A percentile compares a stretch with the other conserved stretches of the same genome.
Conservation (phyloP, 2,888 invertebrate genomes). For the Philopedon plagiatum region DNA sequence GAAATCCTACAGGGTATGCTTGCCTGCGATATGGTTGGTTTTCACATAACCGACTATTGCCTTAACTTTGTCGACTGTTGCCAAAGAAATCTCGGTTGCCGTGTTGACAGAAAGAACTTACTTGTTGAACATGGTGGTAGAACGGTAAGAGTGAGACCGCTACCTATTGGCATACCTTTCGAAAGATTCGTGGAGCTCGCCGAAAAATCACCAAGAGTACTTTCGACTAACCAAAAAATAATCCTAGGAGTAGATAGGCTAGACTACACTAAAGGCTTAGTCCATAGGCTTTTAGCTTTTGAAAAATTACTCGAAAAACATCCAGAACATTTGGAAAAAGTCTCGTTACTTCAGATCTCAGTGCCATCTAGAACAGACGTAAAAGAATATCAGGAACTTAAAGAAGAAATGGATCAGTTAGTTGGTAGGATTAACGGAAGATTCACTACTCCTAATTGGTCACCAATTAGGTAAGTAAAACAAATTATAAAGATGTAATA, state of each 20-base stretch:
- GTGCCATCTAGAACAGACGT: slow-evolving; percentile 93
- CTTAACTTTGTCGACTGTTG: slow-evolving; percentile 93
- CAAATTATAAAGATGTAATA: neutral
- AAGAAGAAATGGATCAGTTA: slow-evolving; percentile 91
- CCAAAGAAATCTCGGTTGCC: slow-evolving; percentile 87
- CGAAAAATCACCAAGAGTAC: slow-evolving; percentile 75
- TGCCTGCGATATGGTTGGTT: slow-evolving; percentile 93
- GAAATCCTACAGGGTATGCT: slow-evolving; percentile 94
- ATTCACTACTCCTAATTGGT: slow-evolving; percentile 93
- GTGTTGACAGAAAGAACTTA: slow-evolving; percentile 89
- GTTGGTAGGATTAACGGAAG: slow-evolving; percentile 91
- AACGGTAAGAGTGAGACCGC: slow-evolving; percentile 85
- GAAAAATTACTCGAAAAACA: slow-evolving; percentile 85
- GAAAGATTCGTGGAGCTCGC: slow-evolving; percentile 87
- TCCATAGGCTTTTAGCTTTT: slow-evolving; percentile 86
- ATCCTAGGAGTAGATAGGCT: slow-evolving; percentile 90
- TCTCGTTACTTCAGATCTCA: slow-evolving; percentile 87
- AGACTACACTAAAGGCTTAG: slow-evolving; percentile 92
- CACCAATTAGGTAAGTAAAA: slow-evolving; percentile 75
- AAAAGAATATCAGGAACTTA: slow-evolving; percentile 90
- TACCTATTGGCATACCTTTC: slow-evolving; percentile 92
- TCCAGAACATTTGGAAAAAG: slow-evolving; percentile 88
- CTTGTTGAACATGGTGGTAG: slow-evolving; percentile 90
- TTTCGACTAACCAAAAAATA: slow-evolving; percentile 84
- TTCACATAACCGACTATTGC: slow-evolving; percentile 93